phyloP scores from a whole-genome alignment of 2,888 invertebrate species.

The Meloe dianella region DNA sequence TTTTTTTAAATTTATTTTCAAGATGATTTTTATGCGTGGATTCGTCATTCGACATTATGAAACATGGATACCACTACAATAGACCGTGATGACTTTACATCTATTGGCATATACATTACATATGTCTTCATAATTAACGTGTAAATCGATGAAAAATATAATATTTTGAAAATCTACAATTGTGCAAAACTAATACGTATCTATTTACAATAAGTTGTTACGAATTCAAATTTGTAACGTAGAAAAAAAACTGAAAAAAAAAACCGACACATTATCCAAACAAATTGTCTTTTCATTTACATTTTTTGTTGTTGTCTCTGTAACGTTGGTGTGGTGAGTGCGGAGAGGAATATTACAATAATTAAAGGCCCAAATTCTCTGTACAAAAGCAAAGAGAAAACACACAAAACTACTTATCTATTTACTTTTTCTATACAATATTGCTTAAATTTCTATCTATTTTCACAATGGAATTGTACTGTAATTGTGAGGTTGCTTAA shows the following conservation, averaged over 20 bases:
- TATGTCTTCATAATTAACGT: constrained; percentile 37
- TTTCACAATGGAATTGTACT: background rate
- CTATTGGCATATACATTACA: constrained; percentile 31
- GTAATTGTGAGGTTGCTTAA: background rate
- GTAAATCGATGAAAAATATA: constrained; percentile 33
- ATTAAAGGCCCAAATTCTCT: background rate
- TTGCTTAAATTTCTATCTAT: background rate
- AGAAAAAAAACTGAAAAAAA: background rate
- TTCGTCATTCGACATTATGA: constrained; percentile 29
- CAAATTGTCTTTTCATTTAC: constrained; percentile 15
- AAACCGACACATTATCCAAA: background rate
- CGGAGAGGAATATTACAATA: background rate
- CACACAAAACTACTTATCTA: background rate
- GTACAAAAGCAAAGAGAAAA: background rate
- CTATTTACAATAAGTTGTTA: constrained; percentile 39
- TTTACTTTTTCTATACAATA: background rate
- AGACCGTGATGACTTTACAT: constrained; percentile 28
- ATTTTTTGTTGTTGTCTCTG: background rate
- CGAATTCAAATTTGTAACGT: constrained; percentile 21
- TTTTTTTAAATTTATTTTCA: background rate
- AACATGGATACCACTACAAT: constrained; percentile 24
- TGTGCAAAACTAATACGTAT: constrained; percentile 29
- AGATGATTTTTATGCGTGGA: background rate
- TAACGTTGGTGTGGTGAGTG: background rate
- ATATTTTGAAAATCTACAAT: constrained; percentile 19